Percentiles rank a stretch among this genome's conserved stretches.
Conservation (phyloP, 2,888 invertebrate genomes). For the Papilio demoleus region DNA sequence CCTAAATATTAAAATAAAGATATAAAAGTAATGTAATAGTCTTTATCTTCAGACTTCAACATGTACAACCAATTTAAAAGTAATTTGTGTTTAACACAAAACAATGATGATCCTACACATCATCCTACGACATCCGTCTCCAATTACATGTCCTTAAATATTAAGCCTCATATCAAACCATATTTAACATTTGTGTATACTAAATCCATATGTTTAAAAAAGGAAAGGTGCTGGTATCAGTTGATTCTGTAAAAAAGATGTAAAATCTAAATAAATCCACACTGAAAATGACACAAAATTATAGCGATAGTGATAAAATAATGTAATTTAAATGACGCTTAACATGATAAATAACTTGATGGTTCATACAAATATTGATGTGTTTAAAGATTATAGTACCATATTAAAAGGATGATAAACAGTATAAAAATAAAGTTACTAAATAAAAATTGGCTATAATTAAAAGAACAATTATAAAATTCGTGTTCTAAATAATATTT, state of each 20-base stretch:
- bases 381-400: too few relatives aligned
- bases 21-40: not conserved
- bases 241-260: not conserved
- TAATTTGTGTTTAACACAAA: not conserved
- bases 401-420: too few relatives aligned
- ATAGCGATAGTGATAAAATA: too few relatives aligned
- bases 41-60: not conserved
- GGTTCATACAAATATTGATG: too few relatives aligned
- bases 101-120: slow-evolving; percentile 13
- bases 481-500: too few relatives aligned
- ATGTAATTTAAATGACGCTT: too few relatives aligned
- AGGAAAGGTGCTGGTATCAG: not conserved
- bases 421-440: too few relatives aligned
- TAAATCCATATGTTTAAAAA: not conserved
- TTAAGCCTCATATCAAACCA: not conserved
- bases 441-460: too few relatives aligned
- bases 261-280: too few relatives aligned
- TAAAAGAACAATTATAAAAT: too few relatives aligned
- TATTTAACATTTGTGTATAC: not conserved
- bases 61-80: not conserved
- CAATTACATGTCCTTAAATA: not conserved
- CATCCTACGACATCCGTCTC: slow-evolving; percentile 11
- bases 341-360: too few relatives aligned
- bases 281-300: too few relatives aligned
- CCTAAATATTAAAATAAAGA: not conserved